A percentile compares a stretch with the other conserved stretches of the same genome.
These are phyloP conservation scores for Agrochola lota DNA, from an alignment of 2,888 invertebrate genomes.

Conservation along the genomic window DNA sequence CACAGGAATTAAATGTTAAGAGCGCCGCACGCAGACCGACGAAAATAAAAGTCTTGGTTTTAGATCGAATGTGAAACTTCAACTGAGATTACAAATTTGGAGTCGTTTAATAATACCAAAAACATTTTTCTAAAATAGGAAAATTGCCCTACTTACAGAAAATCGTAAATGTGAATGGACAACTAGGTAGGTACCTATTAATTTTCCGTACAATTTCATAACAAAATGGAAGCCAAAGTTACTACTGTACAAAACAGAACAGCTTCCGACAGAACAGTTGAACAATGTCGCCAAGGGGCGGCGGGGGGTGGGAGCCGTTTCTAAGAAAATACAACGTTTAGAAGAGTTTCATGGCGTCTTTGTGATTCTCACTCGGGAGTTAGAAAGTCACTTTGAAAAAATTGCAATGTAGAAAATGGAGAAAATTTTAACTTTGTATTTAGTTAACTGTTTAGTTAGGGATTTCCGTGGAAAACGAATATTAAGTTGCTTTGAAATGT, in stretches of 20 bases:
- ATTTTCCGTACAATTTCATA: not conserved
- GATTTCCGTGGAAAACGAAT: not conserved
- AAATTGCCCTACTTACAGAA: no score
- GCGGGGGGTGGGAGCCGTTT: not conserved
- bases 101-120: not conserved
- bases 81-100: not conserved
- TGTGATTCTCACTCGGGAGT: conserved; percentile 9
- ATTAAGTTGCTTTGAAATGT: not conserved
- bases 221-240: conserved; percentile 17
- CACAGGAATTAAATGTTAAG: not conserved
- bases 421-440: conserved; percentile 28
- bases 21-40: no score
- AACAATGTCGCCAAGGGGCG: conserved; percentile 16
- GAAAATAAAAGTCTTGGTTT: not conserved
- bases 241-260: conserved; percentile 14
- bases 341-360: conserved; percentile 43
- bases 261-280: conserved; percentile 22
- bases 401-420: not conserved
- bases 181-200: not conserved
- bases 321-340: conserved; percentile 41
- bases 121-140: not conserved
- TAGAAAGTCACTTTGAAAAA: conserved; percentile 11
- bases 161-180: not conserved
- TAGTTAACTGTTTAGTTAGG: not conserved
- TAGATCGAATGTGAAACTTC: not conserved